Conservation (phyloP, 2,113 vertebrate genomes). For the Perca fluviatilis region DNA sequence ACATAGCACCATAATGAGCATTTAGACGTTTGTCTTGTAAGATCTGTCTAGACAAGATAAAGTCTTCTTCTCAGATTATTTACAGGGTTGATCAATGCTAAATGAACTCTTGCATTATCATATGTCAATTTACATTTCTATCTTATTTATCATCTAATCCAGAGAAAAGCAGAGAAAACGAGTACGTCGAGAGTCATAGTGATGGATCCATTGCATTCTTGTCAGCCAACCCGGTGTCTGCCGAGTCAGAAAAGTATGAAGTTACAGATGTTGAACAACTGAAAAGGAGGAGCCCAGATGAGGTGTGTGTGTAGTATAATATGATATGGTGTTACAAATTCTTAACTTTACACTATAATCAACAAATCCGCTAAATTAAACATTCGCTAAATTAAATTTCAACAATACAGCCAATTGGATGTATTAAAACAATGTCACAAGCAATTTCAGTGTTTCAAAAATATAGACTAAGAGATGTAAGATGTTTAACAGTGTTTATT, state of each 20-base stretch:
- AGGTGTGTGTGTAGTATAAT: slow-evolving; percentile 68
- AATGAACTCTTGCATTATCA: neutral
- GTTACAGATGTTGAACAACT: slow-evolving; percentile 73
- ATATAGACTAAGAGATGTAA: neutral
- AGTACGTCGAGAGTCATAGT: slow-evolving; percentile 83
- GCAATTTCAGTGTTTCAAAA: neutral
- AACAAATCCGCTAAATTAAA: no score
- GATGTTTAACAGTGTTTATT: neutral
- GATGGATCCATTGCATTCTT: slow-evolving; percentile 81
- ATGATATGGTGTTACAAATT: neutral
- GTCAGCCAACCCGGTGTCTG: slow-evolving; percentile 69
- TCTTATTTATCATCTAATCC: slow-evolving; percentile 24
- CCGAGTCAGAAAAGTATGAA: slow-evolving; percentile 84
- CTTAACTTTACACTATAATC: no score
- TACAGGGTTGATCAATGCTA: neutral
- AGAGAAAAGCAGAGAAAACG: slow-evolving; percentile 87
- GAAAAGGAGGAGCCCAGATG: slow-evolving; percentile 69
- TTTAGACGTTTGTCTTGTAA: neutral
- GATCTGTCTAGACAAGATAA: neutral
- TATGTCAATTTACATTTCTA: neutral
- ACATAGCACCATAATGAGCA: no score
- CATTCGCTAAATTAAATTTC: neutral
- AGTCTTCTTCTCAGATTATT: neutral
- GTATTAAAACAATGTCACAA: neutral
- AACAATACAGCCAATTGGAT: neutral